A percentile compares a stretch with the other conserved stretches of the same genome.
Conservation (phyloP, 2,888 invertebrate genomes). For the Priocnemis perturbator region DNA sequence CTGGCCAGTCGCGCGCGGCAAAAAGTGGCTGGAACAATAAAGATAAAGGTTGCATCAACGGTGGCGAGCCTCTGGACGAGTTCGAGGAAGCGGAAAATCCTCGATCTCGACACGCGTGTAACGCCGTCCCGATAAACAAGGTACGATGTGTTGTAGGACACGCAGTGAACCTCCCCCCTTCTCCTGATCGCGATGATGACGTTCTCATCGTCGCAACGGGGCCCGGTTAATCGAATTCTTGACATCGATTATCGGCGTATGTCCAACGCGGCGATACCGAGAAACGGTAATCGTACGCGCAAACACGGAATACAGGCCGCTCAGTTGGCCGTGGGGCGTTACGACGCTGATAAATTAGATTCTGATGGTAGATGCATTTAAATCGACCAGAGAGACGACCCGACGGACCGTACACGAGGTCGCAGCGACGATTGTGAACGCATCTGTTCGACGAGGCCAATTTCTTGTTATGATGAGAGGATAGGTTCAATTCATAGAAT, state of each 20-base stretch:
- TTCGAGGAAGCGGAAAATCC: not conserved
- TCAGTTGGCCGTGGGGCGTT: constrained; percentile 36
- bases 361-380: not conserved
- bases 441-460: not conserved
- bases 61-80: too few relatives aligned
- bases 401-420: not conserved
- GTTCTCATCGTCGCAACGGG: constrained; percentile 8
- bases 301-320: not conserved
- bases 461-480: too few relatives aligned
- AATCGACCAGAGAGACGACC: not conserved
- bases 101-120: not conserved
- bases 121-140: constrained; percentile 1
- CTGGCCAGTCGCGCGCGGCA: too few relatives aligned
- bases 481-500: too few relatives aligned
- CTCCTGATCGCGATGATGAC: not conserved
- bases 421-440: too few relatives aligned
- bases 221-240: constrained; percentile 15
- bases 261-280: constrained; percentile 12
- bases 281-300: constrained; percentile 19
- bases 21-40: too few relatives aligned
- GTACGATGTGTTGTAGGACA: not conserved
- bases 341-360: constrained; percentile 21
- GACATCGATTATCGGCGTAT: constrained; percentile 17
- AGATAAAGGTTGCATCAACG: too few relatives aligned
- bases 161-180: too few relatives aligned